A percentile compares a stretch with the other conserved stretches of the same genome.
These are phyloP conservation scores for Nomia melanderi DNA, from an alignment of 1,140 invertebrate genomes.

Conservation along the genomic window DNA sequence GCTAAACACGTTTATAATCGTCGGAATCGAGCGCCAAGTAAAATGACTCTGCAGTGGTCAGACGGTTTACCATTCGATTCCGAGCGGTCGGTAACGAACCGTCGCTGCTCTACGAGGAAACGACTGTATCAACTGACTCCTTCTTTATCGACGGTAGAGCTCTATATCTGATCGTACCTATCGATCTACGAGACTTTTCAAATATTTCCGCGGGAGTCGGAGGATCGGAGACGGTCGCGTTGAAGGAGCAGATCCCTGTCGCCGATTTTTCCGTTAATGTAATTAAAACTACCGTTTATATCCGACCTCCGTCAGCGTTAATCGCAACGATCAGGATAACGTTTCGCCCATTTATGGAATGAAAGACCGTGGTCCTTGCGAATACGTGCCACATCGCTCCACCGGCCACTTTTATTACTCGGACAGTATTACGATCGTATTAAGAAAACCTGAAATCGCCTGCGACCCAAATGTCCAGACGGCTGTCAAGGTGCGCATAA, in stretches of 20 bases:
- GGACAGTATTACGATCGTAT: slow-evolving; percentile 52
- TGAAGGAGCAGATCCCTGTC: too few relatives aligned
- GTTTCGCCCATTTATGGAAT: slow-evolving; percentile 61
- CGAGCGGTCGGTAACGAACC: slow-evolving; percentile 30
- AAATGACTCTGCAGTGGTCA: background rate
- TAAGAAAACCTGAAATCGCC: slow-evolving; percentile 56
- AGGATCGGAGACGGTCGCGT: too few relatives aligned
- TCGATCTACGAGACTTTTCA: background rate
- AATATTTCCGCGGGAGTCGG: slow-evolving; percentile 7
- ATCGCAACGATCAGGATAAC: too few relatives aligned
- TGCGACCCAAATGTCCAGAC: slow-evolving; percentile 58
- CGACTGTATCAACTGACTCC: slow-evolving; percentile 48
- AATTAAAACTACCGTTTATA: too few relatives aligned
- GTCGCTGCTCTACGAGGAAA: slow-evolving; percentile 10
- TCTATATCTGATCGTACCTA: background rate
- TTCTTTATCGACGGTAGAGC: slow-evolving; percentile 57
- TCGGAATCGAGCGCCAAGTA: background rate
- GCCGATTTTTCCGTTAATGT: too few relatives aligned
- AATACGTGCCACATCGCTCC: too few relatives aligned
- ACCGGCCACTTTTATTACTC: slow-evolving; percentile 59
- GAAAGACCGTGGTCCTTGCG: slow-evolving; percentile 53
- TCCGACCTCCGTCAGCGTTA: too few relatives aligned
- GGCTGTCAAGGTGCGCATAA: slow-evolving; percentile 56
- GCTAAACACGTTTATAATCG: background rate
- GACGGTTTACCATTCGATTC: slow-evolving; percentile 33